Conservation (phyloP, 2,888 invertebrate genomes). For the Xestia c-nigrum region DNA sequence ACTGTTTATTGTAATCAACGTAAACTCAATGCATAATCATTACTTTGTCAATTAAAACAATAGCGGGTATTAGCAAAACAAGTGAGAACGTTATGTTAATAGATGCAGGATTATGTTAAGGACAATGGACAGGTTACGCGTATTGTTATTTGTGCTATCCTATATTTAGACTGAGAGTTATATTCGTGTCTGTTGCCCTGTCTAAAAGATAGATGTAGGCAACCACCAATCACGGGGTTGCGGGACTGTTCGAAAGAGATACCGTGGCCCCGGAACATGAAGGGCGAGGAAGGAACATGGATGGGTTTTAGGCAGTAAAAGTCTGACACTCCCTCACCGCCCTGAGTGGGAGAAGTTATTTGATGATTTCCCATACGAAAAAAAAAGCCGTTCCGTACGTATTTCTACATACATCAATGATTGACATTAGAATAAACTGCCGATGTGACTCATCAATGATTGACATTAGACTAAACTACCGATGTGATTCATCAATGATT, state of each 20-base stretch:
- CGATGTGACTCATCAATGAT: too few species aligned
- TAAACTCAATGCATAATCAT: conserved; percentile 52
- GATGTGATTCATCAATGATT: too few species aligned
- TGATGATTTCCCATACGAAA: too few species aligned
- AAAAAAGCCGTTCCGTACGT: neutral
- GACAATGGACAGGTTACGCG: conserved; percentile 6
- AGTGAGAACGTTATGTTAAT: conserved; percentile 28
- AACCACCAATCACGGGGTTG: too few species aligned
- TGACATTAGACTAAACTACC: too few species aligned
- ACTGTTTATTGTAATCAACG: conserved; percentile 12
- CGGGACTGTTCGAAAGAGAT: too few species aligned
- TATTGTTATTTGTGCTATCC: conserved; percentile 33
- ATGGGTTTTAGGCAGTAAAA: too few species aligned
- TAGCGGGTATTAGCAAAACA: conserved; percentile 15
- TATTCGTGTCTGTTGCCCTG: neutral
- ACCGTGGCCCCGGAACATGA: too few species aligned
- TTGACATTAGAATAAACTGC: too few species aligned
- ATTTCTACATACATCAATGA: neutral
- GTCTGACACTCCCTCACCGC: too few species aligned
- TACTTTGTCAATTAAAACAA: conserved; percentile 50
- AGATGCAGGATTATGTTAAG: conserved; percentile 15
- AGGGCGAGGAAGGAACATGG: too few species aligned
- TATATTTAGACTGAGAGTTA: conserved; percentile 12
- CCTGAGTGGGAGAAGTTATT: too few species aligned
- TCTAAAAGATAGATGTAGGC: neutral